Base-by-base conservation (phyloP, 2,113 vertebrate species). In the Oxygymnocypris stewartii region DNA sequence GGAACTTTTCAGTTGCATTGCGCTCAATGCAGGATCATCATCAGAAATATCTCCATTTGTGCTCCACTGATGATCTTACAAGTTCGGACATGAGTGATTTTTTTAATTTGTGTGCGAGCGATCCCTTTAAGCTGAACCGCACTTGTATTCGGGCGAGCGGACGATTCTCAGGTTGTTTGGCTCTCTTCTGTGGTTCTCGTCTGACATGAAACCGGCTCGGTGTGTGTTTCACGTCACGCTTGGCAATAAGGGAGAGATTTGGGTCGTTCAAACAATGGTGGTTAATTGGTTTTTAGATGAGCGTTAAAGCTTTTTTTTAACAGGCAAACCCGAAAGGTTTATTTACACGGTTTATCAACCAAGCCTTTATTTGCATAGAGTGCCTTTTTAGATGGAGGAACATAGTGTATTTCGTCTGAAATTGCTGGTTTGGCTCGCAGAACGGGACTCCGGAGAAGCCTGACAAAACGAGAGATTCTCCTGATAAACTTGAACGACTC, bases 201-300 rank as follows among this genome's bases (percentile, higher is more conserved):
- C n/a, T n/a, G n/a, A n/a, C n/a, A n/a, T 7, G 16, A 20, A 54
- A 54, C 16, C 5, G 51, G 18, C 51, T 54, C 51, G 5, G 16
- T 20, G 51, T 20, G 16, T 54, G 2, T 54, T 54, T 54, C 51
- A 54, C 51, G 2, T 54, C 51, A 54, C 51, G 51, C 51, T 54
- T 94, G 95, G 96, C 96, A 95, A 91, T 94, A 94, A 93, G 84
- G 83, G 93, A n/a, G 91, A 89, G 93, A 91, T 92, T 93, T 91
- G 47, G 92, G 93, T 92, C 92, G 96, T 96, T 97, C 96, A 96
- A 95, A 96, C 96, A 96, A 94, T 95, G 96, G 95, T n/a, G 51
- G n/a, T 51, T 76, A 23, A 63, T 61, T 20, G 0, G 18, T 65
- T 76, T 67, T 42, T 28, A 10, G 35, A 6, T 18, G 61, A 28